A percentile compares a stretch with the other conserved stretches of the same genome.
These are phyloP conservation scores for Xestia xanthographa DNA, from an alignment of 2,888 invertebrate species.

Conservation along the genomic window DNA sequence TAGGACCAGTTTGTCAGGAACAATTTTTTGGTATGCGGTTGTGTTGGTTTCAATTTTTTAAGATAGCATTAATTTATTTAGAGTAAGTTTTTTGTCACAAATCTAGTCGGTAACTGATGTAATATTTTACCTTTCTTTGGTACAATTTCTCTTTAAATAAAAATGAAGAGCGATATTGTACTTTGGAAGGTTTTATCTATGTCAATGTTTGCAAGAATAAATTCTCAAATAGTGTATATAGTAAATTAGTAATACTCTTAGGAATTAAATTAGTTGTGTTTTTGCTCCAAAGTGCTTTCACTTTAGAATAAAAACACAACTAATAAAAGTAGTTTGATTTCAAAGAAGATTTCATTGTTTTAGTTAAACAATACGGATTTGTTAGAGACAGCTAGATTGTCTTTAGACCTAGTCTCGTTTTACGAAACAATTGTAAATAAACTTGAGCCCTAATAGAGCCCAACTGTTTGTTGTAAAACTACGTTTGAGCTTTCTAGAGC, in stretches of 20 bases:
- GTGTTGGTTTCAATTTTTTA: slow-evolving; percentile 1
- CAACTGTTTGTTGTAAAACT: slow-evolving; percentile 1
- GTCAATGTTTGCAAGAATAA: slow-evolving; percentile 12
- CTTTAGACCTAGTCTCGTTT: slow-evolving; percentile 26
- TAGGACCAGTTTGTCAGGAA: neutral
- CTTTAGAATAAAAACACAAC: too few relatives aligned
- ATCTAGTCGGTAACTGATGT: slow-evolving; percentile 53
- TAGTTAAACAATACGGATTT: slow-evolving; percentile 9
- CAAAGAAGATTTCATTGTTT: slow-evolving; percentile 2
- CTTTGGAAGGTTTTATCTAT: neutral
- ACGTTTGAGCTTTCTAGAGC: neutral
- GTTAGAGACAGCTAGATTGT: slow-evolving; percentile 34
- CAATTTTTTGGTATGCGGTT: slow-evolving; percentile 1
- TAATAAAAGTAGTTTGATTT: slow-evolving; percentile 3
- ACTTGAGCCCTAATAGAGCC: neutral
- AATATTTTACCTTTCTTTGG: slow-evolving; percentile 9
- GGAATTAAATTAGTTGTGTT: slow-evolving; percentile 7
- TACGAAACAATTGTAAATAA: slow-evolving; percentile 23
- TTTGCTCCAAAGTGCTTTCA: neutral
- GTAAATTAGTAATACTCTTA: neutral
- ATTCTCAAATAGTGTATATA: slow-evolving; percentile 6
- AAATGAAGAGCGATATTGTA: slow-evolving; percentile 2
- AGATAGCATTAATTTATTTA: slow-evolving; percentile 42
- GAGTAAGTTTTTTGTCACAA: slow-evolving; percentile 36
- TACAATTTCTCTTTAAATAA: neutral